A percentile compares a stretch with the other conserved stretches of the same genome.
These are phyloP conservation scores for Paraplagusia blochii DNA, from an alignment of 2,113 vertebrate genomes.

Conservation along the genomic window DNA sequence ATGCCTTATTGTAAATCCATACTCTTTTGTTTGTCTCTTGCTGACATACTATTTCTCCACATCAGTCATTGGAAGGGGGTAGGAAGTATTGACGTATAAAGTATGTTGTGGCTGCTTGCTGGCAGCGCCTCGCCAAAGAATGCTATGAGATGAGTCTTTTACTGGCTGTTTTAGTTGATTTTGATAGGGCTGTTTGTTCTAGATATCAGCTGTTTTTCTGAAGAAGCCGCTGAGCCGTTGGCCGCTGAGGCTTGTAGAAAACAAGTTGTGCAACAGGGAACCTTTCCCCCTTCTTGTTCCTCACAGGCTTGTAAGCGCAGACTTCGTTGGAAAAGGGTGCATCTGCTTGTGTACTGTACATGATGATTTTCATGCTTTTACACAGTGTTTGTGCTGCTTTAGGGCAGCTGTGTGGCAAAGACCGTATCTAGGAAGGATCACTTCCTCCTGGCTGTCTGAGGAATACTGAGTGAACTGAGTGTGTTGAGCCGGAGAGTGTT, in stretches of 20 bases:
- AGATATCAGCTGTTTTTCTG: slow-evolving; percentile 49
- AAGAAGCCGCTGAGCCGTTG: slow-evolving; percentile 57
- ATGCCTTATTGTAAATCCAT: slow-evolving; percentile 52
- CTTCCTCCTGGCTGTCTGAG: not conserved
- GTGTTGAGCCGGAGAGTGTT: slow-evolving; percentile 3
- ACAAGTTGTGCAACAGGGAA: slow-evolving; percentile 70
- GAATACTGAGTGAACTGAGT: not conserved
- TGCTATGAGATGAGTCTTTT: slow-evolving; percentile 12
- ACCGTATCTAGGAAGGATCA: not conserved
- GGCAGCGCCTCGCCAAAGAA: slow-evolving; percentile 20
- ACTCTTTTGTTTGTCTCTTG: too few relatives aligned
- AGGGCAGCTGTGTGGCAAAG: not conserved
- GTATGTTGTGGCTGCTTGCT: slow-evolving; percentile 1
- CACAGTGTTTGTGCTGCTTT: slow-evolving; percentile 8
- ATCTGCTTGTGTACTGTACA: not conserved
- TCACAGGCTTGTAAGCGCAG: slow-evolving; percentile 58
- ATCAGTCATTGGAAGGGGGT: slow-evolving; percentile 25
- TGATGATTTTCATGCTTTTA: slow-evolving; percentile 22
- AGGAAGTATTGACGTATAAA: slow-evolving; percentile 31
- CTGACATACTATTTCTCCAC: slow-evolving; percentile 27
- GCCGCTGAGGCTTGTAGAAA: slow-evolving; percentile 48
- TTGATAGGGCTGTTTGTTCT: slow-evolving; percentile 29
- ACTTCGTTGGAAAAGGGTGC: slow-evolving; percentile 34
- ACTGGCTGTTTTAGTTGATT: slow-evolving; percentile 19
- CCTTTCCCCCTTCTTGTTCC: slow-evolving; percentile 55